These are phyloP conservation scores for Cecropterus lyciades DNA, from an alignment of 1,140 invertebrate species.

Conservation along the genomic window DNA sequence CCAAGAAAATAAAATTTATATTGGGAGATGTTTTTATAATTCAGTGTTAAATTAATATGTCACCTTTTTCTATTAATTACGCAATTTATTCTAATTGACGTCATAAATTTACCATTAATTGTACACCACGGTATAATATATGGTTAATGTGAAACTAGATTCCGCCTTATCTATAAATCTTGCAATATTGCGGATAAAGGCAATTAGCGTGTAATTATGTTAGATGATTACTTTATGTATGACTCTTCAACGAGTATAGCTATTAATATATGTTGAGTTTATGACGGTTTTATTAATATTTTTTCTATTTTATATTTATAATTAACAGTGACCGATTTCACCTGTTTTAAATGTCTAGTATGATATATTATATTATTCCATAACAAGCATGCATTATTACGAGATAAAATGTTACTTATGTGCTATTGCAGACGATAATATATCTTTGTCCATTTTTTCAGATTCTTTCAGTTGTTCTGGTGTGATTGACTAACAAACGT, in stretches of 20 bases:
- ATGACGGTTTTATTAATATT: background rate
- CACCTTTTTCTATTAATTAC: background rate
- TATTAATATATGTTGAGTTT: background rate
- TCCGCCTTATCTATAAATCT: conserved; percentile 13
- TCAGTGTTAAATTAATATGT: background rate
- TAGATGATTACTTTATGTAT: background rate
- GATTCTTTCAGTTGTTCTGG: too few relatives aligned
- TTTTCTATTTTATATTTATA: too few relatives aligned
- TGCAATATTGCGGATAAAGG: conserved; percentile 9
- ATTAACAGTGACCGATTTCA: too few relatives aligned
- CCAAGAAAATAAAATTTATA: too few relatives aligned
- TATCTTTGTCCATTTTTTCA: too few relatives aligned
- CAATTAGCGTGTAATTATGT: conserved; percentile 12
- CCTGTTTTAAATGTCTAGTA: too few relatives aligned
- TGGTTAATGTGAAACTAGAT: conserved; percentile 10
- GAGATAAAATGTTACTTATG: too few relatives aligned
- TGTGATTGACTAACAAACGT: too few relatives aligned
- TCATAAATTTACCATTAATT: conserved; percentile 23
- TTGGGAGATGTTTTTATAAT: too few relatives aligned
- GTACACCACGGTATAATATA: conserved; percentile 20
- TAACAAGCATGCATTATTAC: too few relatives aligned
- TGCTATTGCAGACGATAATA: too few relatives aligned
- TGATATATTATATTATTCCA: too few relatives aligned
- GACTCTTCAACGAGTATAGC: background rate
- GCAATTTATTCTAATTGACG: conserved; percentile 4